Evolutionary conservation across 2,888 invertebrate genomes (phyloP).

Genomic region (Cheilosia vernalis): DNA sequence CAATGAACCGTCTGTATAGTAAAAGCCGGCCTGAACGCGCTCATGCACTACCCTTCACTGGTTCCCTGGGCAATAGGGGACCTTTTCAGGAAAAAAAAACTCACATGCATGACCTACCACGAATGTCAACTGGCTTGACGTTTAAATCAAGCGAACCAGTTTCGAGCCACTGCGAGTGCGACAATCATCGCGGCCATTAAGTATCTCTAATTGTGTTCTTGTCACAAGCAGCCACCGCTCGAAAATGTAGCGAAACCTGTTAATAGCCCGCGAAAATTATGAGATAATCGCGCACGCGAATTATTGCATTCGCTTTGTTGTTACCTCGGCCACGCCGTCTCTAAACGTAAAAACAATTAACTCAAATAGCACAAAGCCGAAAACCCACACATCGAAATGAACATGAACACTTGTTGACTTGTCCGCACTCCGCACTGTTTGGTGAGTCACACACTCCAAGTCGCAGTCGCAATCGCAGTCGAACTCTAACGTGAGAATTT

Average conservation of each 20-base stretch:
- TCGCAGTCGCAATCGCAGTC: no score
- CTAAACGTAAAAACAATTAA: slow-evolving; percentile 47
- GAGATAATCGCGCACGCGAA: slow-evolving; percentile 70
- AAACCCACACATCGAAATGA: no score
- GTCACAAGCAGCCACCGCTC: slow-evolving; percentile 56
- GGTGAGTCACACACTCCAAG: no score
- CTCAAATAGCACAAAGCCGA: slow-evolving; percentile 1
- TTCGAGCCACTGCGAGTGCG: slow-evolving; percentile 8
- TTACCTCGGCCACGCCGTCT: background rate
- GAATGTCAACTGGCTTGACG: slow-evolving; percentile 13
- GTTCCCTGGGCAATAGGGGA: background rate
- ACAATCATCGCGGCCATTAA: slow-evolving; percentile 15
- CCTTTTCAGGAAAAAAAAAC: background rate
- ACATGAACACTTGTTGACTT: no score
- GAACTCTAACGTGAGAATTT: slow-evolving; percentile 65
- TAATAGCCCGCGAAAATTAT: slow-evolving; percentile 62
- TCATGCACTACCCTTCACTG: slow-evolving; percentile 34
- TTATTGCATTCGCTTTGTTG: slow-evolving; percentile 52
- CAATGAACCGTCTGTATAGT: slow-evolving; percentile 53
- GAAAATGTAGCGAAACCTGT: slow-evolving; percentile 62
- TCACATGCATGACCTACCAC: slow-evolving; percentile 9
- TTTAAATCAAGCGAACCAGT: background rate
- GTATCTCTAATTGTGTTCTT: slow-evolving; percentile 54
- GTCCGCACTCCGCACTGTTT: no score
- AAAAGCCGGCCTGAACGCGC: slow-evolving; percentile 49